Base-by-base conservation (phyloP, 92 coral and sea anemone genomes). In the Epizoanthus stellaris region DNA sequence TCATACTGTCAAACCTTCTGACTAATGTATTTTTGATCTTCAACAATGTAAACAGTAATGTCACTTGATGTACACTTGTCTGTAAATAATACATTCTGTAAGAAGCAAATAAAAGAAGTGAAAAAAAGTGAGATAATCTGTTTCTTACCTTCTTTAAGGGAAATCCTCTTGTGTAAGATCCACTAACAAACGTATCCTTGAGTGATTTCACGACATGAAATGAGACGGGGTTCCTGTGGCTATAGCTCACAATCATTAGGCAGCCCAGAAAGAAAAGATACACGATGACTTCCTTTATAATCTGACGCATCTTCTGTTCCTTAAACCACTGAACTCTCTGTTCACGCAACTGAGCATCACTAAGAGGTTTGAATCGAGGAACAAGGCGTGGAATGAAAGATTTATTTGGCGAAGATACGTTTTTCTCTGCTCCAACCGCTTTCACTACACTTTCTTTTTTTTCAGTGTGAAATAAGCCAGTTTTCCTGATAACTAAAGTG, bases 241-340 rank as follows among this genome's bases (percentile, higher is more conserved):
- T 75, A 16, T 65, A 49, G 7, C 89, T 85, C 17, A 86, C 85
- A 65, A 76, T 68, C 4, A 68, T 84, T 39, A 86, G 59, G 59
- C 89, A 86, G 11, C 89, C 85, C n/a, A 86, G 85, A 25, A 86
- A 86, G 39, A 86, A 3, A 4, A 58, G 16, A 63, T 86, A 86
- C 19, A 86, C 42, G 70, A 67, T 14, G 25, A 86, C 40, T 17
- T 86, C 89, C 70, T 86, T 86, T 14, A 86, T 73, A 30, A 86
- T 58, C 59, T 6, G 9, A 6, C 23, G 67, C 43, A 76, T 14
- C 45, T 70, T 38, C 60, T 67, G 49, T 69, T 86, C 85, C 59
- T 86, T 77, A 17, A 56, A 19, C 61, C 89, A 54, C 40, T 67
- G 67, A 14, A 75, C 65, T 77, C 79, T 76, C 8, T 16, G 19